Evolutionary conservation across 2,888 invertebrate species (phyloP).

Genomic region (Anthoptus insignis): DNA sequence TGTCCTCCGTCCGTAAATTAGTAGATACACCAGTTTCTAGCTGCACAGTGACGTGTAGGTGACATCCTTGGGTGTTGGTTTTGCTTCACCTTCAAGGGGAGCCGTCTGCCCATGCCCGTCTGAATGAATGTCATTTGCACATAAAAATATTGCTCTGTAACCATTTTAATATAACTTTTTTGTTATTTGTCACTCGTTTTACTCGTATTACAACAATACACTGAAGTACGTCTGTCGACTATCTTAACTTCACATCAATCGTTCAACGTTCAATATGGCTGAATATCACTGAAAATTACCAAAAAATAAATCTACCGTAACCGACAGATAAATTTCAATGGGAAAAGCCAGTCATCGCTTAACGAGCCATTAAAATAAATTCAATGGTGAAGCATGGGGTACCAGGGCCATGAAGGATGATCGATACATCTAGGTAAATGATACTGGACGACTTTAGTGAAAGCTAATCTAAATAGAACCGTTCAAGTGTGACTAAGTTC

Average conservation of each 20-base stretch:
- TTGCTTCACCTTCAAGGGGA: too few species aligned
- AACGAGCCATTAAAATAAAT: slow-evolving; percentile 57
- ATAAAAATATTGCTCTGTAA: too few species aligned
- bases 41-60: too few species aligned
- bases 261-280: slow-evolving; percentile 4
- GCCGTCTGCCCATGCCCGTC: too few species aligned
- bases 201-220: neutral
- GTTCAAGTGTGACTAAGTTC: slow-evolving; percentile 69
- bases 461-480: slow-evolving; percentile 64
- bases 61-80: too few species aligned
- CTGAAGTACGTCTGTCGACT: neutral
- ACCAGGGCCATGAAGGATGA: slow-evolving; percentile 41
- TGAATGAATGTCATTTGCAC: too few species aligned
- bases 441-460: slow-evolving; percentile 48
- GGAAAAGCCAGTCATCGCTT: slow-evolving; percentile 56
- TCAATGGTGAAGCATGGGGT: slow-evolving; percentile 46
- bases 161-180: too few species aligned
- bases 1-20: too few species aligned
- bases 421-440: slow-evolving; percentile 49
- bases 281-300: slow-evolving; percentile 28
- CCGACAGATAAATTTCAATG: slow-evolving; percentile 52
- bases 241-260: slow-evolving; percentile 6
- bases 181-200: too few species aligned
- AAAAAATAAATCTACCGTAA: slow-evolving; percentile 68
- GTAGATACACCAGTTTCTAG: too few species aligned